These are phyloP conservation scores for Rhynchomys soricoides DNA, from an alignment of 2,113 vertebrate genomes.

Conservation along the genomic window DNA sequence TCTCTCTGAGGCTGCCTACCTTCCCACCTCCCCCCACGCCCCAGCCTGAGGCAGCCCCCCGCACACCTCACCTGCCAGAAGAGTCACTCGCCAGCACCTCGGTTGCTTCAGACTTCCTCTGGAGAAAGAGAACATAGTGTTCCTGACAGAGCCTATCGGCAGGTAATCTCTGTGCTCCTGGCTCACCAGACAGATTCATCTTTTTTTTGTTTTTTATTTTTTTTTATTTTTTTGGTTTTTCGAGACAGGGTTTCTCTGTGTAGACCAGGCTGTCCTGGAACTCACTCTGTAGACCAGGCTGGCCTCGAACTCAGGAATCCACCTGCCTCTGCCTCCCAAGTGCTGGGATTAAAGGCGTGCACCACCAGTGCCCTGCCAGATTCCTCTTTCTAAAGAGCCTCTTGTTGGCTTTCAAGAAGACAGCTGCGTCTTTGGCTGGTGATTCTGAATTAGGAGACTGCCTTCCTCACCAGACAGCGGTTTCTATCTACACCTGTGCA, in stretches of 20 bases:
- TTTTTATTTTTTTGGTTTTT: not conserved
- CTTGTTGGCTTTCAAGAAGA: not conserved
- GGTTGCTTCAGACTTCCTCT: constrained; percentile 78
- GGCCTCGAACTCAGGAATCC: not conserved
- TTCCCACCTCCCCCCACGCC: too few species aligned
- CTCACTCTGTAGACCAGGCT: not conserved
- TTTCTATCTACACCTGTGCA: not conserved
- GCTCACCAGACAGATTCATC: not conserved
- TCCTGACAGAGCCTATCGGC: not conserved
- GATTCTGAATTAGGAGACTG: not conserved
- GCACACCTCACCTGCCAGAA: not conserved
- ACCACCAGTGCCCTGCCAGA: too few species aligned
- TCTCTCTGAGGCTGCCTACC: not conserved
- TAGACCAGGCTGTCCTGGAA: not conserved
- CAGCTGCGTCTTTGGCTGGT: not conserved
- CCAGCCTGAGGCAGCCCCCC: not conserved
- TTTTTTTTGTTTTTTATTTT: not conserved
- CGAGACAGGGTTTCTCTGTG: not conserved
- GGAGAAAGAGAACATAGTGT: constrained; percentile 13
- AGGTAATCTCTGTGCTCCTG: not conserved
- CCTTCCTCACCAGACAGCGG: not conserved
- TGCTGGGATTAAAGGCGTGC: not conserved
- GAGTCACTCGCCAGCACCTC: constrained; percentile 32
- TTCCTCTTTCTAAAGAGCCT: not conserved
- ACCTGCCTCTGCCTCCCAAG: not conserved